These are phyloP conservation scores for Drosophila antonietae DNA, from an alignment of 2,888 invertebrate genomes.

Conservation along the genomic window DNA sequence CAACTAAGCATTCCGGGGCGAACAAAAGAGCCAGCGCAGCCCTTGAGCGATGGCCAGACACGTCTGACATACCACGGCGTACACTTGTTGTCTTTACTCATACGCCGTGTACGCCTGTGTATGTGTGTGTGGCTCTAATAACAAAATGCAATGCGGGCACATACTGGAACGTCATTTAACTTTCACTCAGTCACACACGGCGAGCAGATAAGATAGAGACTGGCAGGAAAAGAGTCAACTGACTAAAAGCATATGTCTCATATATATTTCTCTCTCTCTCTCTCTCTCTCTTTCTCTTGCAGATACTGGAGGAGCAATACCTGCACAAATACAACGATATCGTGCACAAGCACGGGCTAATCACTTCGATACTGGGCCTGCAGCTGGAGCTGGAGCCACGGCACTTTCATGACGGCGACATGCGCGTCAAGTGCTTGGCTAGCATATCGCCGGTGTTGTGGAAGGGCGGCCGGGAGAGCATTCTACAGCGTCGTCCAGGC, in stretches of 20 bases:
- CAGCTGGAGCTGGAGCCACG: constrained; percentile 86
- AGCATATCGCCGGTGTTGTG: constrained; percentile 87
- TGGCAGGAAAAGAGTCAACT: neutral
- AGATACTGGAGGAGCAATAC: constrained; percentile 86
- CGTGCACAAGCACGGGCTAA: constrained; percentile 86
- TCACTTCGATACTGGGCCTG: constrained; percentile 87
- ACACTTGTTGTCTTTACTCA: constrained; percentile 44
- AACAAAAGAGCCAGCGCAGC: constrained; percentile 52
- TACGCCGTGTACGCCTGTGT: constrained; percentile 18
- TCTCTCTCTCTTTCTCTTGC: constrained; percentile 51
- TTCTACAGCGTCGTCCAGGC: constrained; percentile 86
- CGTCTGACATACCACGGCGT: constrained; percentile 54
- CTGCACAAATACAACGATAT: constrained; percentile 86
- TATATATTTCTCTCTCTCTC: constrained; percentile 15
- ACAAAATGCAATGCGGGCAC: constrained; percentile 41
- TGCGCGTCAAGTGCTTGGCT: constrained; percentile 88
- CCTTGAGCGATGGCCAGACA: constrained; percentile 64
- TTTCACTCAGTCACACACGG: constrained; percentile 17
- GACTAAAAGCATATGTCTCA: constrained; percentile 23
- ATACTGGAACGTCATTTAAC: constrained; percentile 25
- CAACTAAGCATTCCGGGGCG: constrained; percentile 17
- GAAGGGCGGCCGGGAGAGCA: constrained; percentile 87
- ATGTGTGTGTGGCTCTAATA: constrained; percentile 40
- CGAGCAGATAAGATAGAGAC: neutral
- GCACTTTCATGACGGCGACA: constrained; percentile 87